phyloP scores from a whole-genome alignment of 2,113 vertebrate species.

The Aplodontia rufa region DNA sequence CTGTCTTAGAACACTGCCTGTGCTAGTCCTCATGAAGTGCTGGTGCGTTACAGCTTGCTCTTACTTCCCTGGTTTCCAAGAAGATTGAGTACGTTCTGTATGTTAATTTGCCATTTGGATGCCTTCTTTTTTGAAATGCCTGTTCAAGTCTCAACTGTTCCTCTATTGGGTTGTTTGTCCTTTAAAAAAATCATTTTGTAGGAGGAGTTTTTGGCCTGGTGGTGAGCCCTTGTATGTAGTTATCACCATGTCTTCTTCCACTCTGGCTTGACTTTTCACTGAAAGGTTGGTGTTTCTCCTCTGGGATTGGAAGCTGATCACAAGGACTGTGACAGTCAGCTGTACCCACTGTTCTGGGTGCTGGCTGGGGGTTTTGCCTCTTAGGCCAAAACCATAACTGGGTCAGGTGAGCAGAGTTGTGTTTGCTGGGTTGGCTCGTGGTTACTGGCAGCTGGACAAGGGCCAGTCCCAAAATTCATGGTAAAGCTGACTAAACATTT shows the following conservation, averaged over 20 bases:
- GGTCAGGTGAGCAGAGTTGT: not conserved
- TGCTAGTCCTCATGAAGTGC: fast-evolving
- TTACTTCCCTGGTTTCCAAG: not conserved
- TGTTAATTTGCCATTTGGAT: not conserved
- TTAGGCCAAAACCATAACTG: not conserved
- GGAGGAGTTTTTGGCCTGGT: not conserved
- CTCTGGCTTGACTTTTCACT: fast-evolving
- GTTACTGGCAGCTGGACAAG: not conserved
- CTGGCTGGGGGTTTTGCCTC: not conserved
- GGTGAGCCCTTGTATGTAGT: not conserved
- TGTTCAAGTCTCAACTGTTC: not conserved
- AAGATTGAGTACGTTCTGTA: not conserved
- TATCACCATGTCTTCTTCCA: not conserved
- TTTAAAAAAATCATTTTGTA: not conserved
- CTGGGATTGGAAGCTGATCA: not conserved
- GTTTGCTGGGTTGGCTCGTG: not conserved
- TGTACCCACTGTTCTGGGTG: fast-evolving
- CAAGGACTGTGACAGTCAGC: too few relatives aligned
- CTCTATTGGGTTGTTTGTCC: not conserved
- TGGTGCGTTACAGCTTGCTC: not conserved
- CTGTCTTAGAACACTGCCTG: not conserved
- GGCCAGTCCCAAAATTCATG: not conserved
- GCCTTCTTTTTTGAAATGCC: not conserved
- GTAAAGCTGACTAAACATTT: not conserved
- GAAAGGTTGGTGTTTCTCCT: not conserved